These are phyloP conservation scores for Physeter macrocephalus DNA, from an alignment of 2,113 vertebrate species.

Conservation along the genomic window DNA sequence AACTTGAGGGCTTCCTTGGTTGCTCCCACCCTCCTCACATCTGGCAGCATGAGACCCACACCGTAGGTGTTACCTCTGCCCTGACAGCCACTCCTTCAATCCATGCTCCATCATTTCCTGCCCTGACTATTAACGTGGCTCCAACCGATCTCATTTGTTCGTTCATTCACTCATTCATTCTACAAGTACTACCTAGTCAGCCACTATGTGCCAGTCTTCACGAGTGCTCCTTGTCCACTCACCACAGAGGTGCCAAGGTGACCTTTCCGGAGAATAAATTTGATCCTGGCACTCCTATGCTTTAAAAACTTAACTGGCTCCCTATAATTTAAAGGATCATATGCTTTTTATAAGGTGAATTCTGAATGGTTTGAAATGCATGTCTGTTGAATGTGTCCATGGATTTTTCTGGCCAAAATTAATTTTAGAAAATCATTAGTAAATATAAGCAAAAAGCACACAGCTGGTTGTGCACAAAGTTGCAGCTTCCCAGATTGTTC, in stretches of 20 bases:
- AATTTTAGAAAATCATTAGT: neutral
- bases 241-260: neutral
- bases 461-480: neutral
- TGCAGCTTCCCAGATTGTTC: neutral
- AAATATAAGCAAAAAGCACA: neutral
- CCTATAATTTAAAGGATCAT: neutral
- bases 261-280: neutral
- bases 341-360: neutral
- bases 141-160: neutral
- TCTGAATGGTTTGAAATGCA: neutral
- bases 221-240: neutral
- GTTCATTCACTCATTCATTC: neutral
- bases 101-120: neutral
- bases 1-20: neutral
- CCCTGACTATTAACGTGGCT: neutral
- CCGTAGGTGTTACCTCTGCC: neutral
- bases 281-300: neutral
- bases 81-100: neutral
- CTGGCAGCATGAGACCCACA: neutral
- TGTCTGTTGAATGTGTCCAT: neutral
- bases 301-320: neutral
- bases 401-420: neutral
- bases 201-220: neutral
- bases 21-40: too few relatives aligned
- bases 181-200: neutral